Conservation (phyloP, 2,888 invertebrate species). For the Athalia rosae region DNA sequence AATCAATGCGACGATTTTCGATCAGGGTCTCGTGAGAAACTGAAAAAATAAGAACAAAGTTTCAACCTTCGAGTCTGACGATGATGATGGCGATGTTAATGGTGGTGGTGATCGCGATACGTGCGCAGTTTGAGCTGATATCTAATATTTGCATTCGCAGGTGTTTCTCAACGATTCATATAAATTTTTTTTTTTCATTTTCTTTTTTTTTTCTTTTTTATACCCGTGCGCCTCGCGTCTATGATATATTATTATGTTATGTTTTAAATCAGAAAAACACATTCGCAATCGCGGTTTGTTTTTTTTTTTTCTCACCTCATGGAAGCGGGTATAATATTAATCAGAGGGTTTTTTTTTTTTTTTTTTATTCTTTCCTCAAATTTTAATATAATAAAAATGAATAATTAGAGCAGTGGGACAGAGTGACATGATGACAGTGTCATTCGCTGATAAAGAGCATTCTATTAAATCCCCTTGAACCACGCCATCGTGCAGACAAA, state of each 20-base stretch:
- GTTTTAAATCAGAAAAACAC: constrained; percentile 21
- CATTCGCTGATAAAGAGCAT: constrained; percentile 23
- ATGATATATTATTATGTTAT: not conserved
- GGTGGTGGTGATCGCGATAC: not conserved
- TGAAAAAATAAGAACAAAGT: not conserved
- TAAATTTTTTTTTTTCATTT: no score
- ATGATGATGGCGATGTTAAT: no score
- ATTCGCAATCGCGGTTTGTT: constrained; percentile 4
- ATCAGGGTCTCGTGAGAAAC: not conserved
- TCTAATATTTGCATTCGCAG: constrained; percentile 32
- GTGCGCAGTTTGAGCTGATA: constrained; percentile 29
- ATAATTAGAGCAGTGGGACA: constrained; percentile 29
- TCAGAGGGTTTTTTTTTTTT: no score
- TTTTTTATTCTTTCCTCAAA: not conserved
- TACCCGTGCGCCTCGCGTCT: not conserved
- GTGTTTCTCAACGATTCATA: constrained; percentile 28
- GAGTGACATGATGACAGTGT: constrained; percentile 27
- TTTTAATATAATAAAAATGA: not conserved
- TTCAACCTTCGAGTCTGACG: constrained; percentile 23
- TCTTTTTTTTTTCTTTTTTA: no score
- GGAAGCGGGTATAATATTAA: not conserved
- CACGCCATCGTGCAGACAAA: constrained; percentile 1
- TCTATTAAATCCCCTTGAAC: constrained; percentile 28
- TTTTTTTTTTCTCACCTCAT: not conserved
- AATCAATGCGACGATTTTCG: not conserved